Base-by-base conservation (phyloP, 2,797 vertebrate genomes). In the Thaleichthys pacificus region DNA sequence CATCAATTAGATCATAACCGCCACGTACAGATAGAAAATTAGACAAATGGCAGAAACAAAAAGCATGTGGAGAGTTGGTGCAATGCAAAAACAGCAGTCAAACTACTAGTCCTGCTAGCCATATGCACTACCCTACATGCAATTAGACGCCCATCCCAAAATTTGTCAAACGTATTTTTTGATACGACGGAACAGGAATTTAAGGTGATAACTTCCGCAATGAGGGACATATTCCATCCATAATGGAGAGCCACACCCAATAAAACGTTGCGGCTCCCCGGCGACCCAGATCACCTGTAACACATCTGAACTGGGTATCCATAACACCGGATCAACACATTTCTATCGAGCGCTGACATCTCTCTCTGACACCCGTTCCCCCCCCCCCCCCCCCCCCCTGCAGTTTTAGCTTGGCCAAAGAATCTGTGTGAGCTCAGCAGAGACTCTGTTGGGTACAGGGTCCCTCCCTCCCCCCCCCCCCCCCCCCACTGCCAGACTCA, bases 241-340 rank as follows among this genome's bases (percentile, higher is more conserved):
- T 51, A 26, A 6, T 32, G 47, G 30, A 4, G 2, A 24, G 49
- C 51, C 49, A 42, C 38, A 61, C 32, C 32, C 65, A 57, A 14
- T 80, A 82, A 84, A 88, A 85, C 85, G 70, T 69, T 73, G 77
- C 78, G 72, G 77, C 81, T 82, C 87, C 82, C 86, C 78, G 80
- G 83, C 62, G 74, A 63, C 80, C 67, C 28, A 80, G 79, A 83
- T 35, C 88, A 91, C 89, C 90, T 92, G 90, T 89, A 86, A 88
- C 87, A 77, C 84, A 85, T 87, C 89, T 88, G 88, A 91, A 79
- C 76, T 12, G 73, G 78, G 86, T 89, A 87, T 90, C 87, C 87
- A 89, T 89, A 87, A 87, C 90, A 86, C 73, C 86, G 61, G 89
- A 88, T 92, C 88, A 90, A 89, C 86, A 87, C 86, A 88, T 90